phyloP scores from a whole-genome alignment of 2,797 vertebrate species.

The Notamacropus eugenii region DNA sequence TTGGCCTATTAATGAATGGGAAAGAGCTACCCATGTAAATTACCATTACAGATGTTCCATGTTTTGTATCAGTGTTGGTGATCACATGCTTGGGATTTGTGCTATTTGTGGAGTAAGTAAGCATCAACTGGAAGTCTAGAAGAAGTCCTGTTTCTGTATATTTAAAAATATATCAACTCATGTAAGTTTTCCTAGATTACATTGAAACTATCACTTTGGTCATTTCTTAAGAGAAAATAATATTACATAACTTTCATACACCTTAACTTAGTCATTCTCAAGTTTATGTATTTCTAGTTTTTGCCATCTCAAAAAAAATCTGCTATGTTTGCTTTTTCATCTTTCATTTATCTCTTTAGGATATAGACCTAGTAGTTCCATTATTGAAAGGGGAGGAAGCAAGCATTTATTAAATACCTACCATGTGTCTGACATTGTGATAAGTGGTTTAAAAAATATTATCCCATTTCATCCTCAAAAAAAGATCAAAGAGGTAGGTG shows the following conservation, averaged over 20 bases:
- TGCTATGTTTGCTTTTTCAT: too few species aligned
- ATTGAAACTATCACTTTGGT: neutral
- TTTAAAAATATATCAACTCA: neutral
- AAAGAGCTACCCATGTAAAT: too few species aligned
- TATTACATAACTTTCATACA: neutral
- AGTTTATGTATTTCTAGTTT: neutral
- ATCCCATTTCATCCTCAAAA: too few species aligned
- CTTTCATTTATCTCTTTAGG: too few species aligned
- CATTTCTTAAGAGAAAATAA: neutral
- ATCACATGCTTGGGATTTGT: neutral
- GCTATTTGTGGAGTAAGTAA: neutral
- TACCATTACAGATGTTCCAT: neutral
- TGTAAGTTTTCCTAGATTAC: neutral
- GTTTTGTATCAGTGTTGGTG: neutral
- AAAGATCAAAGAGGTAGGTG: too few species aligned
- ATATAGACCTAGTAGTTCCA: too few species aligned
- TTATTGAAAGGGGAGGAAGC: too few species aligned
- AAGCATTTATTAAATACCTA: too few species aligned
- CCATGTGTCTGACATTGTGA: too few species aligned
- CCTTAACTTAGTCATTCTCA: neutral
- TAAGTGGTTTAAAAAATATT: too few species aligned
- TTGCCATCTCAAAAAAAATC: too few species aligned
- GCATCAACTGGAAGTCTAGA: neutral
- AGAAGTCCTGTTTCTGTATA: neutral
- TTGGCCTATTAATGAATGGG: too few species aligned